Conservation (phyloP, 1,140 invertebrate species). For the Idris sp. region DNA sequence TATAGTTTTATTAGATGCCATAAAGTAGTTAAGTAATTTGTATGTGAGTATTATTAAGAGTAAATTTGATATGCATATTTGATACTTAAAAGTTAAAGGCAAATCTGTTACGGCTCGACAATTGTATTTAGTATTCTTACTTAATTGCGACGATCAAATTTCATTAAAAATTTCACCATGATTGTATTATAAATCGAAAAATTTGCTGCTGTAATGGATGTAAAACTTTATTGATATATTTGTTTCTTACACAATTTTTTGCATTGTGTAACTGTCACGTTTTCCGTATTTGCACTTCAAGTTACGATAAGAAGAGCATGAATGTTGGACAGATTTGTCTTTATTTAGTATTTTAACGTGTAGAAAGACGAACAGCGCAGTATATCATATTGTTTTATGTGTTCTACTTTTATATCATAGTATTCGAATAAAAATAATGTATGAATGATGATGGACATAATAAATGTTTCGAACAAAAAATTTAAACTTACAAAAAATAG, state of each 20-base stretch:
- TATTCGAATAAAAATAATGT: conserved; percentile 1
- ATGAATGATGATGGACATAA: too few species aligned
- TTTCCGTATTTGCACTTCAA: conserved; percentile 41
- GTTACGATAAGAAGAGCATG: conserved; percentile 31
- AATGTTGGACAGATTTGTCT: conserved; percentile 45
- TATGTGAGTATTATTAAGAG: conserved; percentile 33
- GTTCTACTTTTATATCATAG: conserved; percentile 10
- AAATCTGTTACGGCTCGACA: conserved; percentile 13
- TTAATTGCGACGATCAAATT: conserved; percentile 7
- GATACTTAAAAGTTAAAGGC: conserved; percentile 9
- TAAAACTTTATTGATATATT: conserved; percentile 35
- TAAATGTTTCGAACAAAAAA: too few species aligned
- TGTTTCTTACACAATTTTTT: too few species aligned
- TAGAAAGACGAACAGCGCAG: conserved; percentile 38
- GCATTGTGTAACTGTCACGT: too few species aligned
- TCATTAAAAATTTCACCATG: too few species aligned
- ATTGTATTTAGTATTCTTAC: conserved; percentile 26
- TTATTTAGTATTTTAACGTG: conserved; percentile 33
- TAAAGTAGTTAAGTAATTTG: conserved; percentile 57
- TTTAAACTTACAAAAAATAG: too few species aligned
- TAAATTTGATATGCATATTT: conserved; percentile 40
- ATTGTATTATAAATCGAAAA: conserved; percentile 1
- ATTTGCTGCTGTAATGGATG: conserved; percentile 5
- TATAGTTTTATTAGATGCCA: conserved; percentile 56
- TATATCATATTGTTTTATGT: conserved; percentile 38